Conservation (phyloP, 1,140 invertebrate genomes). For the Bathynomus jamesi region DNA sequence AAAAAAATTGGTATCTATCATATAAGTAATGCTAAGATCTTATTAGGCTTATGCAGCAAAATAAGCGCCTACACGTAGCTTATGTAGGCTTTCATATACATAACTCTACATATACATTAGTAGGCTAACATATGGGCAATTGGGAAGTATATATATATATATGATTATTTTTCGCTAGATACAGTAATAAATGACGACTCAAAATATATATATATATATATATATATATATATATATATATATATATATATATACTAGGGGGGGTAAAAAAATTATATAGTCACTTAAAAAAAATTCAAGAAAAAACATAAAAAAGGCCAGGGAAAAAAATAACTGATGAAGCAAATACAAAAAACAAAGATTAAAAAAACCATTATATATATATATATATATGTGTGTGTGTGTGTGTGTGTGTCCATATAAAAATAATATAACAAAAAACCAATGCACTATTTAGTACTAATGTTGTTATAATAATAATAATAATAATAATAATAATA, state of each 20-base stretch:
- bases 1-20: not conserved
- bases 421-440: not conserved
- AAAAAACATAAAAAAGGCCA: not conserved
- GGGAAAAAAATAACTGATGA: not conserved
- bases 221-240: constrained; percentile 2
- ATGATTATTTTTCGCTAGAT: not conserved
- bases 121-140: no score
- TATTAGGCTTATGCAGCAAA: no score
- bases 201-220: constrained; percentile 1
- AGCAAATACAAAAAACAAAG: not conserved
- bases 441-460: no score
- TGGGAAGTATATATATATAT: not conserved
- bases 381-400: no score
- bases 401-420: no score
- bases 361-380: not conserved
- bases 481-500: not conserved
- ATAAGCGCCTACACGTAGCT: no score
- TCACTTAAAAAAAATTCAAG: not conserved
- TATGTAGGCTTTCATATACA: not conserved
- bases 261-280: not conserved
- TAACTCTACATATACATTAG: not conserved
- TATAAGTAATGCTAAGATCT: no score
- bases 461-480: no score
- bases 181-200: not conserved
- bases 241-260: not conserved